A percentile compares a stretch with the other conserved stretches of the same genome.
phyloP scores from a whole-genome alignment of 2,797 vertebrate species.

The Neosilurus mollespiculum region DNA sequence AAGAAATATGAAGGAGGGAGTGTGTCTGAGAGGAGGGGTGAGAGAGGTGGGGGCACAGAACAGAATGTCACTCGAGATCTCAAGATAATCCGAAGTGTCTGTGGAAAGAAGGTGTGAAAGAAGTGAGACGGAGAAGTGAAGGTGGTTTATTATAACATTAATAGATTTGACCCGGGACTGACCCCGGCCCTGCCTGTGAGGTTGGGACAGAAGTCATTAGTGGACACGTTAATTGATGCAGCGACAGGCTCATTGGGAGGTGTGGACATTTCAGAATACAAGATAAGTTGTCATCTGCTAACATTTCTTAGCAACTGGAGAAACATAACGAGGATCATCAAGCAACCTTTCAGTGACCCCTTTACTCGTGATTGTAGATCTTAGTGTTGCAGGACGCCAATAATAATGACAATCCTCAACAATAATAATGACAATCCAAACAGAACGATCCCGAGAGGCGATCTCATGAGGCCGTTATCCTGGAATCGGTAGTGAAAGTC shows the following conservation, averaged over 20 bases:
- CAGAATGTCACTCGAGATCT: conserved; percentile 74
- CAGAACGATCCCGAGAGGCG: background rate
- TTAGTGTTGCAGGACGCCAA: background rate
- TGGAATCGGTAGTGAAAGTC: too few species aligned
- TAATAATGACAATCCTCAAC: background rate
- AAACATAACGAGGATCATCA: background rate
- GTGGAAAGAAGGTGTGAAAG: conserved; percentile 22
- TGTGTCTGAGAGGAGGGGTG: conserved; percentile 35
- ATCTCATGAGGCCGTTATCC: background rate
- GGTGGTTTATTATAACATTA: conserved; percentile 46
- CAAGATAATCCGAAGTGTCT: conserved; percentile 60
- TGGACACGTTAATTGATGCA: conserved; percentile 51
- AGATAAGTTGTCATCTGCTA: background rate
- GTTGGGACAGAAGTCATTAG: conserved; percentile 48
- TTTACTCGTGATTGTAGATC: background rate
- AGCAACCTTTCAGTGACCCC: background rate
- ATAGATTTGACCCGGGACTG: conserved; percentile 45
- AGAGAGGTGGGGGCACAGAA: conserved; percentile 61
- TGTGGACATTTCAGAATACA: conserved; percentile 10
- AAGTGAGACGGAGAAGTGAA: conserved; percentile 58
- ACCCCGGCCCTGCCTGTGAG: conserved; percentile 61
- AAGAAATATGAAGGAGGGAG: conserved; percentile 48
- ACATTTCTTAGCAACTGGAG: background rate
- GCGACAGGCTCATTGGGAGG: conserved; percentile 48
- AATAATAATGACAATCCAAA: background rate